A percentile compares a stretch with the other conserved stretches of the same genome.
Conservation (phyloP, 2,797 vertebrate genomes). For the Coccyzus lansbergi region DNA sequence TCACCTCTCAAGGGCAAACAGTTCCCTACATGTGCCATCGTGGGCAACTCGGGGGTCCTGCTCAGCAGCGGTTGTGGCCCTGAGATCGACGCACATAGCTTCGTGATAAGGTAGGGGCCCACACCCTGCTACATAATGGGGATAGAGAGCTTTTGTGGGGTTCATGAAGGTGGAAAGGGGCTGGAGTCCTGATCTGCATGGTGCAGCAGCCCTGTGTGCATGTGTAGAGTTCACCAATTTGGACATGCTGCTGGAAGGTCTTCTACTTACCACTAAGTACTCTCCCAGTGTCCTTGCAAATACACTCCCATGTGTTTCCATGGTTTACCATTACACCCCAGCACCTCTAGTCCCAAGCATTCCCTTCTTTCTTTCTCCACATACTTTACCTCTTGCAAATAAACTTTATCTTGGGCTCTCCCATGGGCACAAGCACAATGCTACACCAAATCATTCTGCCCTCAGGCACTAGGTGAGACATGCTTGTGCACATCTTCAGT, state of each 20-base stretch:
- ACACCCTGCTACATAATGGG: accelerated
- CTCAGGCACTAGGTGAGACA: accelerated
- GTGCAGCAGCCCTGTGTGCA: accelerated
- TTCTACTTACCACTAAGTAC: accelerated
- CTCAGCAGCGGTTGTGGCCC: conserved; percentile 92
- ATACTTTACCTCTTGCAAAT: background rate
- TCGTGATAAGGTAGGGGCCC: conserved; percentile 87
- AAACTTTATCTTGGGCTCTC: background rate
- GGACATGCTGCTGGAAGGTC: background rate
- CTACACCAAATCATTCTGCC: background rate
- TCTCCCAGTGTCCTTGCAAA: background rate
- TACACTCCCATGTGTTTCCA: accelerated
- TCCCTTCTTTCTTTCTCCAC: background rate
- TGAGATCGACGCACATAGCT: conserved; percentile 93
- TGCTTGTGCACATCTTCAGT: background rate
- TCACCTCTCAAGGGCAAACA: conserved; percentile 93
- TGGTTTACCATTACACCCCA: background rate
- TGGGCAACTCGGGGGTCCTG: conserved; percentile 94
- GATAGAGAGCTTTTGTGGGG: accelerated
- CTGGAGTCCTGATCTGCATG: background rate
- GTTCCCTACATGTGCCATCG: conserved; percentile 90
- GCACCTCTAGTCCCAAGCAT: background rate
- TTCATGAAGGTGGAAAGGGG: background rate
- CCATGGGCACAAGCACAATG: background rate
- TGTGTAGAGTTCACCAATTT: accelerated